Conservation (phyloP, 2,113 vertebrate genomes). For the Bujurquina vittata region DNA sequence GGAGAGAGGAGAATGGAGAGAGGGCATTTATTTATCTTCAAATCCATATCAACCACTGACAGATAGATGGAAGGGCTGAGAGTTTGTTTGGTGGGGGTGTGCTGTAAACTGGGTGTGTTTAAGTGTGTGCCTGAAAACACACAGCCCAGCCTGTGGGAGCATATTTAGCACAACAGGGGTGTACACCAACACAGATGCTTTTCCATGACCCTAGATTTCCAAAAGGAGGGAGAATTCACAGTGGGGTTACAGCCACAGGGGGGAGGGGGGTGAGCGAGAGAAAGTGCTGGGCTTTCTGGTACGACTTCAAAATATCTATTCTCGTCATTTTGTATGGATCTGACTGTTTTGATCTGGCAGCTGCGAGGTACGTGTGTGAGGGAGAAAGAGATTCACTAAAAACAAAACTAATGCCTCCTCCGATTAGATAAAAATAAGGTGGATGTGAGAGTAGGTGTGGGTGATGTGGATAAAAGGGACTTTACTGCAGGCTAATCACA, state of each 20-base stretch:
- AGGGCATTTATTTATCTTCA: slow-evolving; percentile 69
- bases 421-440: slow-evolving; percentile 47
- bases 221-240: slow-evolving; percentile 54
- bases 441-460: slow-evolving; percentile 23
- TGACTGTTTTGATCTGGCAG: slow-evolving; percentile 72
- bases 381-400: slow-evolving; percentile 20
- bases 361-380: slow-evolving; percentile 41
- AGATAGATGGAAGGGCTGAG: slow-evolving; percentile 49
- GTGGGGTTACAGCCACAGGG: slow-evolving; percentile 53
- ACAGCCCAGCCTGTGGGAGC: slow-evolving; percentile 52
- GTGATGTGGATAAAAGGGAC: slow-evolving; percentile 34
- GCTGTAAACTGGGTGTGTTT: slow-evolving; percentile 48
- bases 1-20: slow-evolving; percentile 46
- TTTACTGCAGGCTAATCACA: slow-evolving; percentile 51
- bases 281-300: slow-evolving; percentile 56
- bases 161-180: slow-evolving; percentile 58
- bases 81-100: slow-evolving; percentile 34
- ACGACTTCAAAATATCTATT: slow-evolving; percentile 70
- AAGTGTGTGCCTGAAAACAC: slow-evolving; percentile 33
- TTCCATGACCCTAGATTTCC: slow-evolving; percentile 61
- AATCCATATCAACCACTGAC: slow-evolving; percentile 70
- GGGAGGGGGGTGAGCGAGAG: slow-evolving; percentile 5
- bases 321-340: slow-evolving; percentile 66
- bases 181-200: slow-evolving; percentile 61
- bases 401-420: slow-evolving; percentile 27